Base-by-base conservation (phyloP, 1,140 invertebrate genomes). In the Cotesia chilonis region DNA sequence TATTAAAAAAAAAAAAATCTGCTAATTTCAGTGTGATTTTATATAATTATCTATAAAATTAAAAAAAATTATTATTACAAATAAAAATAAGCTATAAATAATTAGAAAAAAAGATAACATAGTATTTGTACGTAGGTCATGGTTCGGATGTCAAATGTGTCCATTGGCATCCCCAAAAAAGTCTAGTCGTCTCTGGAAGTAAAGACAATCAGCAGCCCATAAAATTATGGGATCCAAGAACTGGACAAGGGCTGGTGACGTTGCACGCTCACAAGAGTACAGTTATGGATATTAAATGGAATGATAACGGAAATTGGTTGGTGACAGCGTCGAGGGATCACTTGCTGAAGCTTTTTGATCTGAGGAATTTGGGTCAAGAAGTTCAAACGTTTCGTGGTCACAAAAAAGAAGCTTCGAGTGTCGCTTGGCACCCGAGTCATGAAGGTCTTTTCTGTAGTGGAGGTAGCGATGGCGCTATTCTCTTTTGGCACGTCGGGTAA, bases 161-260 rank as follows among this genome's bases (percentile, higher is more conserved):
- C 4, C 97, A 99, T 84, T 99, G 98, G 98, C 98, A 99, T 90
- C 98, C 98, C 4, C 94, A 96, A 75, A 99, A 99, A 87, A 93
- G 94, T 76, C 90, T 99, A 65, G 92, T 99, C 77, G 95, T 98
- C 20, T 99, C 98, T 12, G 98, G 98, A 0, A 99, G 97, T 84
- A 99, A 99, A 88, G 98, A 99, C 85, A 99, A 98, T 85, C 98
- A 99, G 82, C 98, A 99, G 82, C 98, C 98, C 7, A 95, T 99
- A 10, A 99, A 99, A 87, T 88, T 99, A 12, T 99, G 98, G 98
- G 98, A 99, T 90, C 97, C 98, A 6, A 98, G 98, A 85, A 94
- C 93, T 72, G 98, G 97, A 0, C 92, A 95, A 75, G 93, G 94
- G 7, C 83, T 96, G 68, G 94, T 94, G n/a, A 96, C 94, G 10